Evolutionary conservation across 2,797 vertebrate genomes (phyloP), one percentile per base, ranked within the genome.

Genomic region (Macroramphosus scolopax): DNA sequence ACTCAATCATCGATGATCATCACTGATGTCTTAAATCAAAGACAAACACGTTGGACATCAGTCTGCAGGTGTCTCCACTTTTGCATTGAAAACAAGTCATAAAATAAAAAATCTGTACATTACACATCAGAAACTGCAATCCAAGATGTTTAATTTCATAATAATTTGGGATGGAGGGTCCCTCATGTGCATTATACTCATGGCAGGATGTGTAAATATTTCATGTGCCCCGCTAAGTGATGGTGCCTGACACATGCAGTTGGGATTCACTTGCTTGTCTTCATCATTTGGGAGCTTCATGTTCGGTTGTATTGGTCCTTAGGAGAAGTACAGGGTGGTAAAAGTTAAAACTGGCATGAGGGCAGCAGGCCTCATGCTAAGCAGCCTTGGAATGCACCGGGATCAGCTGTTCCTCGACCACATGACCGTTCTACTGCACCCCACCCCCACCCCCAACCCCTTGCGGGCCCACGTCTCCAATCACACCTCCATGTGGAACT

Each of bases 321-420:
- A 39, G 14, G 50, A 30, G 47, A 16, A 17, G 26, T 10, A n/a
- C n/a, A n/a, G n/a, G n/a, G 17, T 9, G 38, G 26, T 37, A 42
- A 13, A 6, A 48, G 51, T 51, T 68, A 44, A 50, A 12, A 12
- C n/a, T 49, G 26, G 33, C 77, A 63, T 22, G 17, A 50, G 62
- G 65, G 51, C 47, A 4, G 34, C 59, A 44, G 61, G 61, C 75
- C 39, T 37, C 72, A 31, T 33, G 52, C 47, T 77, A 81, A 87
- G 77, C 72, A 73, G 75, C 79, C 32, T n/a, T 33, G 79, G 74
- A 86, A 87, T 86, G 75, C 61, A 51, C 43, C 15, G 29, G 51
- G 72, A 79, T 63, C 82, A 82, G 81, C 84, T 82, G 80, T 59
- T 65, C 54, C 39, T 38, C 3, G 9, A 30, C 46, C 67, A 75